phyloP scores from a whole-genome alignment of 2,888 invertebrate genomes.

The Timandra comae region DNA sequence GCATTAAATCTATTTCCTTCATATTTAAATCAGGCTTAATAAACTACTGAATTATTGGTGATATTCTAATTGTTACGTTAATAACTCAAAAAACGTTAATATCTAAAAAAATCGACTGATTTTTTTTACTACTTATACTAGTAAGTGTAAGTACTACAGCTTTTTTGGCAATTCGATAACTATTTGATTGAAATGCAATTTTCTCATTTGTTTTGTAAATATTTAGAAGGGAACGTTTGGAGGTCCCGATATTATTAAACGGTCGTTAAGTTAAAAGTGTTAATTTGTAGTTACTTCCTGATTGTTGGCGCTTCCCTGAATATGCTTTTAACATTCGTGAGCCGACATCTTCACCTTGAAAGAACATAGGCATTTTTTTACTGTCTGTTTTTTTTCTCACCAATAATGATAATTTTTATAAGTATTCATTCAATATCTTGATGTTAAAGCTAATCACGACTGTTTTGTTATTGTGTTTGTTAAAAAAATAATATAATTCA shows the following conservation, averaged over 20 bases:
- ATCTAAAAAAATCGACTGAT: too few relatives aligned
- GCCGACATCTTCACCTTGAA: conserved; percentile 67
- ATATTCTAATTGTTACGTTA: too few relatives aligned
- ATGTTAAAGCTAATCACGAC: conserved; percentile 61
- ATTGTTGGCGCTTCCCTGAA: conserved; percentile 61
- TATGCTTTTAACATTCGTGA: conserved; percentile 56
- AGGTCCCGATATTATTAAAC: conserved; percentile 18
- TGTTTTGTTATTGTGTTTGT: conserved; percentile 37
- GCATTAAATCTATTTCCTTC: too few relatives aligned
- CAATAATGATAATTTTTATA: conserved; percentile 64
- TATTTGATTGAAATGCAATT: too few relatives aligned
- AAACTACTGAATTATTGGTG: too few relatives aligned
- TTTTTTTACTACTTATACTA: too few relatives aligned
- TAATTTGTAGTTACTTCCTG: conserved; percentile 58
- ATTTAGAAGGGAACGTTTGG: conserved; percentile 7
- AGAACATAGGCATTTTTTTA: conserved; percentile 59
- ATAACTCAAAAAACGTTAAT: too few relatives aligned
- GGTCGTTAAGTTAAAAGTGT: conserved; percentile 37
- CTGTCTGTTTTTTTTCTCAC: conserved; percentile 51
- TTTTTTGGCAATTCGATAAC: too few relatives aligned
- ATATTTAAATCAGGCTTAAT: too few relatives aligned
- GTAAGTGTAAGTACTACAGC: too few relatives aligned
- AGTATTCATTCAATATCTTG: conserved; percentile 65
- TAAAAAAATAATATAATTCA: conserved; percentile 41
- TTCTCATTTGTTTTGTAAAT: conserved; percentile 8